These are phyloP conservation scores for Cairina moschata DNA, from an alignment of 2,113 vertebrate genomes.

Conservation along the genomic window DNA sequence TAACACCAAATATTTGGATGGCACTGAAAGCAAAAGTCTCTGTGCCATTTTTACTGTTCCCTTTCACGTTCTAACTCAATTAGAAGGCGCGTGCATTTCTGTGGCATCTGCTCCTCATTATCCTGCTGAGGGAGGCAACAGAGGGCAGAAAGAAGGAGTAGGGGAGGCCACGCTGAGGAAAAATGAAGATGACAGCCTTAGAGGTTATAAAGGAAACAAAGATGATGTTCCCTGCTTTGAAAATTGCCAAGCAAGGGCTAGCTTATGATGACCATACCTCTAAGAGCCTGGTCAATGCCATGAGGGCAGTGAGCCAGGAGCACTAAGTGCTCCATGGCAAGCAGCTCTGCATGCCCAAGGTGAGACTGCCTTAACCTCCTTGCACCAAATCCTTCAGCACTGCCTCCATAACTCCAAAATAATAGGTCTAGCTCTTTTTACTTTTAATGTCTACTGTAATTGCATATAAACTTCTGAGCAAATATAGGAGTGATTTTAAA, in stretches of 20 bases:
- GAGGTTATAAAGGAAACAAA: neutral
- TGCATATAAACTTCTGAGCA: neutral
- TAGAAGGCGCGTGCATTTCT: neutral
- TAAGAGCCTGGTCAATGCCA: rapidly evolving
- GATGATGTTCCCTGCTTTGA: neutral
- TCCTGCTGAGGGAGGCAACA: neutral
- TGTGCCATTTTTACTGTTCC: neutral
- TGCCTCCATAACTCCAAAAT: neutral
- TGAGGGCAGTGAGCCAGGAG: neutral
- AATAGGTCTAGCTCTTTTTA: neutral
- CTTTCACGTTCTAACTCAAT: neutral
- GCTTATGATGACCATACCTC: neutral
- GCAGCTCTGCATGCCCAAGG: neutral
- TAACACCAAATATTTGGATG: neutral
- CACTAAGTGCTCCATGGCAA: rapidly evolving
- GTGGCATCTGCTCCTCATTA: neutral
- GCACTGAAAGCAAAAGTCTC: neutral
- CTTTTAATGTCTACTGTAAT: neutral
- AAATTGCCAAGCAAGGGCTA: neutral
- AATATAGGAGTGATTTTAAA: neutral
- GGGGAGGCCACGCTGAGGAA: neutral
- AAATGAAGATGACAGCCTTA: neutral
- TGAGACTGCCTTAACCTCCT: neutral
- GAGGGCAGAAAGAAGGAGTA: neutral
- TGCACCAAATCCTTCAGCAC: neutral